phyloP scores from a whole-genome alignment of 2,888 invertebrate species.

The Ariolimax columbianus region DNA sequence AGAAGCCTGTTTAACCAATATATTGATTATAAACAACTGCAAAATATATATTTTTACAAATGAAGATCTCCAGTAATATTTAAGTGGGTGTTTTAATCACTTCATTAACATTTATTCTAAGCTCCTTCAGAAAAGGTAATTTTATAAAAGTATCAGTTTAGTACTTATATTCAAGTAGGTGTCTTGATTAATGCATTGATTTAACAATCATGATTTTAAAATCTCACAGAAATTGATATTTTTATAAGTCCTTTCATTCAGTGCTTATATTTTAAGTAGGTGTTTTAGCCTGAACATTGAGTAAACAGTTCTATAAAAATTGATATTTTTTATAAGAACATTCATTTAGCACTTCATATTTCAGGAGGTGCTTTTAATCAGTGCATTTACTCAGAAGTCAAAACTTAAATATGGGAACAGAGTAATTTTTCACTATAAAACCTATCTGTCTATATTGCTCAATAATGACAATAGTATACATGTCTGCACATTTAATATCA shows the following conservation, averaged over 20 bases:
- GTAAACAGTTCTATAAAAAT: neutral
- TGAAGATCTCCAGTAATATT: neutral
- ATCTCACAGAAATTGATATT: neutral
- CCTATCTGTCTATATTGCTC: constrained; percentile 7
- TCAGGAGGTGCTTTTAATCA: neutral
- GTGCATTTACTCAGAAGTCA: neutral
- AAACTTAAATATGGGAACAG: neutral
- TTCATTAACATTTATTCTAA: neutral
- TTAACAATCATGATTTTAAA: neutral
- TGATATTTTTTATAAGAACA: neutral
- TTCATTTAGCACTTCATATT: neutral
- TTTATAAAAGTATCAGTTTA: neutral
- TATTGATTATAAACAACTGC: neutral
- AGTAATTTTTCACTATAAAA: neutral
- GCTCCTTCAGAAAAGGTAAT: neutral
- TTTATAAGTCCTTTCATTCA: neutral
- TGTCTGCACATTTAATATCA: neutral
- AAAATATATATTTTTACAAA: constrained; percentile 1
- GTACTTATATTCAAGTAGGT: neutral
- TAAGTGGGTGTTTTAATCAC: neutral
- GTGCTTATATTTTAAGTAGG: neutral
- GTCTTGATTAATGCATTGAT: neutral
- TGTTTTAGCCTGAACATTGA: neutral
- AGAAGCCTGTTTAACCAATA: neutral
- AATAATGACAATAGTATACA: neutral